Base-by-base conservation (phyloP, 2,888 invertebrate genomes). In the Pimpla rufipes region DNA sequence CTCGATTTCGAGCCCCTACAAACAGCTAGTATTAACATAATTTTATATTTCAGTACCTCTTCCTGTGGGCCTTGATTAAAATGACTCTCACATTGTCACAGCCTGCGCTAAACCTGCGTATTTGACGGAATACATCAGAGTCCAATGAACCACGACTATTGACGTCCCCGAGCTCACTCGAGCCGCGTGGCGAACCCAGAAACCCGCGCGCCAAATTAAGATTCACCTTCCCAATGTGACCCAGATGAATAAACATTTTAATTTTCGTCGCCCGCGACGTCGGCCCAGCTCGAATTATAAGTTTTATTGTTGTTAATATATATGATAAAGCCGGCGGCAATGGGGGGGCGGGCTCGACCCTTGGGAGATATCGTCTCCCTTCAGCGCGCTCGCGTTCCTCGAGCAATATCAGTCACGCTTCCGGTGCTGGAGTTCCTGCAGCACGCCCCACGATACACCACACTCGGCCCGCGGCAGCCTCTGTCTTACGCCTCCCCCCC, bases 271-370 rank as follows among this genome's bases (percentile, higher is more conserved):
- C 74, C 79, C 59, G 84, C 18, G 50, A 37, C 59, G 57, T 62
- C 74, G 73, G 70, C 79, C 68, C 62, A 75, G 50, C 74, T 73
- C 77, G 81, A 86, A 86, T 88, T 86, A 86, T 86, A 88, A 88
- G 87, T 88, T 87, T 88, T 87, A 88, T 88, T 88, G 87, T 87
- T 87, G 87, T 87, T 88, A 88, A 88, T 88, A 87, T 87, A 88
- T 87, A 88, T 87, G 88, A 88, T 87, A 87, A 88, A 86, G 86
- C 78, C 83, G 55, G 74, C 73, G 70, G 70, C 82, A 70, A 77
- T 73, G 45, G 40, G 67, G 67, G 66, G 81, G 68, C 47, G 55
- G 52, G 67, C 57, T 78, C 74, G 77, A 83, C 87, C 87, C 87
- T 80, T 68, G 77, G 85, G 83, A 81, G 79, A 79, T 82, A 82